Conservation (phyloP, 2,888 invertebrate species). For the Folsomia candida region DNA sequence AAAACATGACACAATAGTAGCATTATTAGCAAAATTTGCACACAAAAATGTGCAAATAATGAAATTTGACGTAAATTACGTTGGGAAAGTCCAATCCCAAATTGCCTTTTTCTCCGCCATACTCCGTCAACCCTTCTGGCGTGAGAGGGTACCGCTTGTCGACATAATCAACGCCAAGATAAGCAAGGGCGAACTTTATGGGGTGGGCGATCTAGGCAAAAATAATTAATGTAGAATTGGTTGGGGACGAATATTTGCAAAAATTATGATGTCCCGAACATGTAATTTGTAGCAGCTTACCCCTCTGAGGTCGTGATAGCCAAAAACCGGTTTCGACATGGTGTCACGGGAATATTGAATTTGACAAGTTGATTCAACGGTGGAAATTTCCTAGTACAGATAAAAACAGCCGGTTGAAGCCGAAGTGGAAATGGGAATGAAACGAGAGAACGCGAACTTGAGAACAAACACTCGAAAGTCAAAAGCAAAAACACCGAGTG, state of each 20-base stretch:
- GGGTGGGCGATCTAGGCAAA: neutral
- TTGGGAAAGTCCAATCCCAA: neutral
- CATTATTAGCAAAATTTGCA: no score
- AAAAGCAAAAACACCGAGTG: no score
- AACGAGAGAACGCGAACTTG: no score
- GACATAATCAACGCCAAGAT: neutral
- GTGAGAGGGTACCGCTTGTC: neutral
- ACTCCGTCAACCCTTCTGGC: neutral
- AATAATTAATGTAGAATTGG: neutral
- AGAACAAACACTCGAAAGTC: no score
- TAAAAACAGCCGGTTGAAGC: no score
- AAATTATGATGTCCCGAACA: neutral
- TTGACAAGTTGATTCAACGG: no score
- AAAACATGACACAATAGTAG: no score
- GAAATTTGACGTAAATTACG: neutral
- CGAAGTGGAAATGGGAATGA: no score
- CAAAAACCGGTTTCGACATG: neutral
- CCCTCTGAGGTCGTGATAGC: neutral
- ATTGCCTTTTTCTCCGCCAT: neutral
- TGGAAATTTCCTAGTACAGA: no score
- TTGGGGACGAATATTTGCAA: neutral
- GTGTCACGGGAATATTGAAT: no score
- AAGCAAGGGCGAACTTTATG: neutral
- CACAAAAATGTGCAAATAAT: no score
- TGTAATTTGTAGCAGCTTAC: neutral